A percentile compares a stretch with the other conserved stretches of the same genome.
Conservation (phyloP, 2,113 vertebrate genomes). For the Spermophilus dauricus region DNA sequence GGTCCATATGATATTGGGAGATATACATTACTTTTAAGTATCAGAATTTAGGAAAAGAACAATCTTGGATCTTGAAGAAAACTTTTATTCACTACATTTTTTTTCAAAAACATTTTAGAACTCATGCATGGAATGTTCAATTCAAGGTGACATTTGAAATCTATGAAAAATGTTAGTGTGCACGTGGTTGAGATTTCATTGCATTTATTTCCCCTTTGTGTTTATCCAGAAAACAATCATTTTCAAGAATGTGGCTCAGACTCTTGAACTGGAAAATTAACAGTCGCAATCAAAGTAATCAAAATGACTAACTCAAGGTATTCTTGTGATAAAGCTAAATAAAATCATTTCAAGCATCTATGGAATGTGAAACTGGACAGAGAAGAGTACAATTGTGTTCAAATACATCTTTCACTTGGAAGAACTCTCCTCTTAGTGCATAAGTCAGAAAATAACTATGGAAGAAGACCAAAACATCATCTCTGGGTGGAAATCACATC, state of each 20-base stretch:
- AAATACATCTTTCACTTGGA: background rate
- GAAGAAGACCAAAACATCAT: background rate
- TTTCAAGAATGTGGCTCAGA: background rate
- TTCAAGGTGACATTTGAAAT: background rate
- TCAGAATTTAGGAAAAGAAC: background rate
- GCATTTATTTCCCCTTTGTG: background rate
- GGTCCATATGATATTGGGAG: background rate
- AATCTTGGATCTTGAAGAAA: background rate
- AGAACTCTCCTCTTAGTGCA: background rate
- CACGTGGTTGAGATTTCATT: background rate
- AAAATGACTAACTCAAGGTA: background rate
- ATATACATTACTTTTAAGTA: background rate
- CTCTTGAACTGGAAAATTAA: slow-evolving; percentile 26
- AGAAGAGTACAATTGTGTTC: background rate
- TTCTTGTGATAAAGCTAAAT: slow-evolving; percentile 47
- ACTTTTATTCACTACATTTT: background rate
- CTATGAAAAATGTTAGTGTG: background rate
- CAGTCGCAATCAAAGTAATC: slow-evolving; percentile 9
- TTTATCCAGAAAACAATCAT: background rate
- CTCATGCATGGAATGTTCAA: background rate
- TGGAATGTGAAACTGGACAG: background rate
- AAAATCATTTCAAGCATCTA: slow-evolving; percentile 47
- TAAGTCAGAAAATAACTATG: background rate
- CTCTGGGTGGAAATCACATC: slow-evolving; percentile 48
- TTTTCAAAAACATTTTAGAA: background rate